These are phyloP conservation scores for Platysternon megacephalum DNA, from an alignment of 2,113 vertebrate species.

Conservation along the genomic window DNA sequence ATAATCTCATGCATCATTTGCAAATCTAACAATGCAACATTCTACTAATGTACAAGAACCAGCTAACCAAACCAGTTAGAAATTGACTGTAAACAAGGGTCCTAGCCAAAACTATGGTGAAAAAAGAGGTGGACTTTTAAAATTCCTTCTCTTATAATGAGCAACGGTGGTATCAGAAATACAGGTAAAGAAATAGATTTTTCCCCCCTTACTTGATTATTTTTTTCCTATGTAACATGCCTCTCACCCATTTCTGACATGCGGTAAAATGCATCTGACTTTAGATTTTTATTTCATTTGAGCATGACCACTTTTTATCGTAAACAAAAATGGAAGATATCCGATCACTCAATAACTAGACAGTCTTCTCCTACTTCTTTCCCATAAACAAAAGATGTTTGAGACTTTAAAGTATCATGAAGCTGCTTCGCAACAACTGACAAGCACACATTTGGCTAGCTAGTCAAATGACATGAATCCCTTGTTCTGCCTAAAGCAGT, in stretches of 20 bases:
- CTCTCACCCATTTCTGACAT: neutral
- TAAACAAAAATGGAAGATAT: conserved; percentile 34
- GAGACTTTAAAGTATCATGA: neutral
- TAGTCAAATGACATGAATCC: neutral
- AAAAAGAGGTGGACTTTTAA: neutral
- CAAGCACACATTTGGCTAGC: neutral
- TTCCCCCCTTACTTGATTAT: neutral
- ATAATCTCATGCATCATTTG: neutral
- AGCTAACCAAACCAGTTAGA: neutral
- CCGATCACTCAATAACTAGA: conserved; percentile 19
- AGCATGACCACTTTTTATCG: conserved; percentile 13
- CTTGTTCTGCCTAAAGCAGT: rapidly evolving
- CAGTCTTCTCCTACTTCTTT: neutral
- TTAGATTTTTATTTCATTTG: conserved; percentile 35
- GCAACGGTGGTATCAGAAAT: neutral
- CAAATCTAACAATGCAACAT: neutral
- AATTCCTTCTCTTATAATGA: neutral
- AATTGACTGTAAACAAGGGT: neutral
- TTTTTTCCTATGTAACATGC: neutral
- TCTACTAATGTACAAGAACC: neutral
- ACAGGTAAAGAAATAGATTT: neutral
- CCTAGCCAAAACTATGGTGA: neutral
- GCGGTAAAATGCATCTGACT: neutral
- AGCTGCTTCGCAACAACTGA: neutral
- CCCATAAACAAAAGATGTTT: neutral